These are phyloP conservation scores for Germaria angustata DNA, from an alignment of 2,888 invertebrate species.

Conservation along the genomic window DNA sequence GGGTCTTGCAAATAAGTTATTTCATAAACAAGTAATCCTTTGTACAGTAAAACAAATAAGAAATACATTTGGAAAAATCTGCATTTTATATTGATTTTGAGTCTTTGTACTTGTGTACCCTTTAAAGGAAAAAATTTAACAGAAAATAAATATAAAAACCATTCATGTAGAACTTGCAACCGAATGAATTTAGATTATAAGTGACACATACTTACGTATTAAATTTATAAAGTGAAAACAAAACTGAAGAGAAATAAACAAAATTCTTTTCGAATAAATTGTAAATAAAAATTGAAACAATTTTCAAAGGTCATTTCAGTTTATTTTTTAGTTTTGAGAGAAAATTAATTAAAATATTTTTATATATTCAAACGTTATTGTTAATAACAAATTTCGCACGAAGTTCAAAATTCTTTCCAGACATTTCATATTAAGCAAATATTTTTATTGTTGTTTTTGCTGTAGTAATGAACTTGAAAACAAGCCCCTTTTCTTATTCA, in stretches of 20 bases:
- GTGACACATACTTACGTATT: conserved; percentile 42
- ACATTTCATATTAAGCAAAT: neutral
- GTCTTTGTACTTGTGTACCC: too few relatives aligned
- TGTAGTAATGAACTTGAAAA: conserved; percentile 56
- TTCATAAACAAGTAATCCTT: too few relatives aligned
- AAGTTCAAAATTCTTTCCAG: neutral
- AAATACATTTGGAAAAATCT: too few relatives aligned
- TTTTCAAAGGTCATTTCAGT: neutral
- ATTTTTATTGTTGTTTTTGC: neutral
- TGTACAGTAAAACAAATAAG: too few relatives aligned
- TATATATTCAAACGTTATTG: too few relatives aligned
- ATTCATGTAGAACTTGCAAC: conserved; percentile 15
- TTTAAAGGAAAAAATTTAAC: neutral
- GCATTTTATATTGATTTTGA: too few relatives aligned
- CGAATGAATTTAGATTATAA: conserved; percentile 28
- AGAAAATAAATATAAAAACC: neutral
- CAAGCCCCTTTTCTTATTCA: conserved; percentile 50
- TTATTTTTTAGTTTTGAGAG: neutral
- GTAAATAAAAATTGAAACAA: too few relatives aligned
- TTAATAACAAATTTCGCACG: neutral
- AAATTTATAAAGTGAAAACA: neutral
- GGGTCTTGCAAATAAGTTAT: too few relatives aligned
- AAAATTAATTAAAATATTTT: neutral
- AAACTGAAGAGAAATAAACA: neutral
- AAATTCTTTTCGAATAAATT: too few relatives aligned